A percentile compares a stretch with the other conserved stretches of the same genome.
Evolutionary conservation across 2,113 vertebrate species (phyloP).

Genomic region (Rhinichthys klamathensis): DNA sequence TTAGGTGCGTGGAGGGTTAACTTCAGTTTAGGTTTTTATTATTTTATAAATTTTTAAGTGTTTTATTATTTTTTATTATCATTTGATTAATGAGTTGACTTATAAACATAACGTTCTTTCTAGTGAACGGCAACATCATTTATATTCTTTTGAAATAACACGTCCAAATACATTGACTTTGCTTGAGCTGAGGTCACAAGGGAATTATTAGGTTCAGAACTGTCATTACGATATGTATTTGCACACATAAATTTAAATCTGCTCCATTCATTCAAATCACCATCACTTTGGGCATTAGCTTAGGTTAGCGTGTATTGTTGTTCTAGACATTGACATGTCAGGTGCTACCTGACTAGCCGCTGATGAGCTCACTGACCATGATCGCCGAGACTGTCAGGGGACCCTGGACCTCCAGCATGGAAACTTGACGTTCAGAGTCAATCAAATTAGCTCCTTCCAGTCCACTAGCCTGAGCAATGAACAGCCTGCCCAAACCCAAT

Average conservation of each 20-base stretch:
- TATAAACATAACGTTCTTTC: neutral
- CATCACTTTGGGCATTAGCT: conserved; percentile 54
- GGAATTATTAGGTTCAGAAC: conserved; percentile 50
- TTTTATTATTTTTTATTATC: neutral
- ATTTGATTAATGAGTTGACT: neutral
- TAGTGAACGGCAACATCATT: neutral
- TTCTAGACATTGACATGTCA: conserved; percentile 72
- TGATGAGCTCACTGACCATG: conserved; percentile 81
- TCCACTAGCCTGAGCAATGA: conserved; percentile 69
- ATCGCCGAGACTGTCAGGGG: conserved; percentile 73
- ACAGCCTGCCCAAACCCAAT: conserved; percentile 49
- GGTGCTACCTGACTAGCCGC: conserved; percentile 76
- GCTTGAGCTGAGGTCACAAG: conserved; percentile 32
- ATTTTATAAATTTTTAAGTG: too few species aligned
- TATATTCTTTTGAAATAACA: conserved; percentile 29
- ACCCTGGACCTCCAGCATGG: conserved; percentile 63
- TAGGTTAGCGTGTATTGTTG: conserved; percentile 43
- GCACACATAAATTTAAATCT: conserved; percentile 36
- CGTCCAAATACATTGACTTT: conserved; percentile 21
- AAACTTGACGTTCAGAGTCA: conserved; percentile 72
- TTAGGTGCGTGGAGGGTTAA: neutral
- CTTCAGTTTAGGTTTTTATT: neutral
- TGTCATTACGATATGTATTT: conserved; percentile 42
- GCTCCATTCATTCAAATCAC: conserved; percentile 48
- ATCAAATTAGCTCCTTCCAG: conserved; percentile 80